Evolutionary conservation across 2,888 invertebrate species (phyloP), one percentile per base, ranked within the genome.

Genomic region (Eurois occulta): DNA sequence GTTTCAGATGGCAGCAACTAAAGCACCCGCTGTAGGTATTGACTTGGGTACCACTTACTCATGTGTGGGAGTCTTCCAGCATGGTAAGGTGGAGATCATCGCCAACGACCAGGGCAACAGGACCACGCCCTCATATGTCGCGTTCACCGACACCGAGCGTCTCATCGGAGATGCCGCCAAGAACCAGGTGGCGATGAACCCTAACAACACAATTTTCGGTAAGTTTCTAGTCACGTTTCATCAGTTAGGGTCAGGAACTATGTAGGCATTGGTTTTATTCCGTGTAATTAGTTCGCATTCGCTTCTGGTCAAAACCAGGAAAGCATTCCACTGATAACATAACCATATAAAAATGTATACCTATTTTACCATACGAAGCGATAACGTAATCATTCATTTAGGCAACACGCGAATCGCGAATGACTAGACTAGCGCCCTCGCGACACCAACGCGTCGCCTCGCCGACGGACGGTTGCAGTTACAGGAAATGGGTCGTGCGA

Each of bases 11-110:
- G 97, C 86, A 78, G 85, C 96, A 75, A 75, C 82, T 81, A 98
- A 98, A 96, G 98, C 98, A 97, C 98, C 98, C 93, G 98, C 98
- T 94, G 98, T 99, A 93, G 99, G 99, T 97, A 99, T 99, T 96
- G 99, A 99, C 97, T 97, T 99, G 96, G 99, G 99, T 89, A 99
- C 99, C 89, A 99, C 99, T 86, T 99, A 99, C 96, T 99, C 99
- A 75, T 99, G 99, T 93, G 99, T 99, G 88, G 99, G 99, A 91
- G 99, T 99, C 87, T 99, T 99, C 97, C 98, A 98, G 96, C 98
- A 98, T 96, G 98, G 98, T 87, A 98, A 98, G 96, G 98, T 98
- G 91, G 98, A 98, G 96, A 98, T 98, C 94, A 98, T 98, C 95
- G 98, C 98, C 94, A 99, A 99, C 94, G 98, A 98, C 95, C 98